Base-by-base conservation (phyloP, 2,888 invertebrate genomes). In the Parnassius smintheus region DNA sequence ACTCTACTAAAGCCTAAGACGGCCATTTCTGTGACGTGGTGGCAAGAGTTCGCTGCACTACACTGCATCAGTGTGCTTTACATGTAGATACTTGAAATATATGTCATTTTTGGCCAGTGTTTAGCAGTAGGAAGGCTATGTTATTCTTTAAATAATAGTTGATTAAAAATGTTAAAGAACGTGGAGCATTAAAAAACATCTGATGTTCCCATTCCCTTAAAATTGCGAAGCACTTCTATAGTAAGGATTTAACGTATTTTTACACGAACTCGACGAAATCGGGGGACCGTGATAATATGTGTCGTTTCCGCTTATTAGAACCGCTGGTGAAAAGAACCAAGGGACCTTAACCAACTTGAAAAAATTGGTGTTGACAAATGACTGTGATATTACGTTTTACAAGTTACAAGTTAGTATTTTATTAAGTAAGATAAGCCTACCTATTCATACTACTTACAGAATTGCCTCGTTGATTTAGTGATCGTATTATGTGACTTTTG, bases 231-330 rank as follows among this genome's bases (percentile, higher is more conserved):
- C 48, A 35, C 56, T 48, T 56, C 46, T 45, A 35, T 51, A 46
- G 25, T 46, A 45, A 46, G 56, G 49, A 49, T 58, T 58, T 58
- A 58, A 54, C 50, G 62, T 62, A 62, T 54, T 58, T 35, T 57
- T 57, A 57, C 57, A 45, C 42, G 54, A 54, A 58, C 58, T 54
- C 58, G 58, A 62, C 58, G 45, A 50, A 54, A 62, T 58, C 62
- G 50, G 54, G 56, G 50, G 13, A 54, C 49, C 49, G 62, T 62
- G 54, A 52, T 62, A 58, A 49, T 62, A 62, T 45, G 54, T 58
- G 54, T 54, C 62, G 58, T 62, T 62, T 62, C 62, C 62, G 62
- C 41, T 54, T 62, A 62, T 62, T 62, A 58, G 55, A 44, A 48
- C 35, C 44, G 54, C 57, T 42, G 54, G 45, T 49, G 58, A 49